Base-by-base conservation (phyloP, 2,888 invertebrate genomes). In the Shargacucullia verbasci region DNA sequence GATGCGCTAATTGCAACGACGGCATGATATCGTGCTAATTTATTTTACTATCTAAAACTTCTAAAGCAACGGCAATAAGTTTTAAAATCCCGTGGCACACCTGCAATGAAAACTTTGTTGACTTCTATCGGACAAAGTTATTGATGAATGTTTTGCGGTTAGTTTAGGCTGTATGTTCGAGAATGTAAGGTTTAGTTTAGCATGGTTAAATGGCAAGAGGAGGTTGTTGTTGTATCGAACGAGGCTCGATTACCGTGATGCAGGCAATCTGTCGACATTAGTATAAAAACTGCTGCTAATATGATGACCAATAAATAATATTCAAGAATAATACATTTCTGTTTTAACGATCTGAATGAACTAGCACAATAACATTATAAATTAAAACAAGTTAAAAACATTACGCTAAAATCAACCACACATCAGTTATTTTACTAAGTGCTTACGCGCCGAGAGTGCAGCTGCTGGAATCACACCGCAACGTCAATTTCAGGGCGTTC, bases 1-100 rank as follows among this genome's bases (percentile, higher is more conserved):
- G 73, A 72, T 64, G 74, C 70, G 71, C 78, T 81, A 81, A 81
- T 81, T 78, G 82, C 74, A 77, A 70, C 62, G 63, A 59, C 68
- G 54, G 72, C 69, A 70, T 62, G 68, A 76, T 71, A 77, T 63
- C 61, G 55, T 12, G 52, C 59, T 47, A 62, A 47, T 39, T 25
- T 35, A 49, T n/a, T 41, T 20, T 44, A 61, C 9, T n/a, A 10
- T 6, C 8, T 39, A 20, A 43, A 31, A 15, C 34, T 1, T 8
- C 29, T 43, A 33, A 8, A 0, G 0, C n/a, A n/a, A n/a, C n/a
- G n/a, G n/a, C n/a, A 0, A 0, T 70, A 71, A 44, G 48, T 62
- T 44, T 46, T 13, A 44, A 45, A 70, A 50, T 78, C 44, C 10
- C 27, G 0, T 50, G 25, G 7, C 31, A n/a, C 11, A 55, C n/a